Evolutionary conservation across 2,888 invertebrate species (phyloP).

Genomic region (Leptopilina myrica): DNA sequence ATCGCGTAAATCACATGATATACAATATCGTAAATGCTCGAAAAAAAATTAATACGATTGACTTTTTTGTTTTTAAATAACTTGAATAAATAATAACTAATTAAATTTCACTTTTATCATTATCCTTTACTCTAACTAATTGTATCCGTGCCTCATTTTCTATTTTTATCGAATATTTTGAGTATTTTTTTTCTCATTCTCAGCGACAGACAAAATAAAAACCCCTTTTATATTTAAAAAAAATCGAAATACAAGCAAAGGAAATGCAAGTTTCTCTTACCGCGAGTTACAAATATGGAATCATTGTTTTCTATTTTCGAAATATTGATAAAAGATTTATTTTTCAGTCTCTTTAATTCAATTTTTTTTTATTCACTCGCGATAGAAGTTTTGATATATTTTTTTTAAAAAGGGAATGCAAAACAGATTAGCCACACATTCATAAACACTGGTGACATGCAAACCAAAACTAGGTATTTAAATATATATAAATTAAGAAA

Average conservation of each 20-base stretch:
- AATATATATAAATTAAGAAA: no score
- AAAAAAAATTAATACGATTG: constrained; percentile 32
- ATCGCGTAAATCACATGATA: constrained; percentile 40
- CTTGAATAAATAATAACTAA: constrained; percentile 38
- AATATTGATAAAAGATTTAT: not conserved
- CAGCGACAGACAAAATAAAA: not conserved
- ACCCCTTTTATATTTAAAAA: not conserved
- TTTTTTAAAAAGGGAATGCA: constrained; percentile 27
- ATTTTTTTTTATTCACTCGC: constrained; percentile 1
- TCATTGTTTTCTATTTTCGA: not conserved
- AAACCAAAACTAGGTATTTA: constrained; percentile 6
- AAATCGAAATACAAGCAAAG: constrained; percentile 2
- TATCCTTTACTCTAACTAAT: constrained; percentile 31
- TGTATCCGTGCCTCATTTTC: constrained; percentile 37
- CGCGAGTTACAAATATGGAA: constrained; percentile 26
- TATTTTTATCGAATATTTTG: constrained; percentile 24
- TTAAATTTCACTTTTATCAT: constrained; percentile 31
- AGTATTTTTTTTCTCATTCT: constrained; percentile 7
- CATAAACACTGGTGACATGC: constrained; percentile 22
- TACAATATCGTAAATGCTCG: constrained; percentile 39
- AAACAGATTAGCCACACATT: constrained; percentile 34
- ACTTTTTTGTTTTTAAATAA: constrained; percentile 28
- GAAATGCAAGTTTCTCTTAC: constrained; percentile 24
- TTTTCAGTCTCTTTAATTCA: constrained; percentile 6
- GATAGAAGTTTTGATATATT: constrained; percentile 5